Conservation (phyloP, 2,797 vertebrate genomes). For the Clarias laeviceps region DNA sequence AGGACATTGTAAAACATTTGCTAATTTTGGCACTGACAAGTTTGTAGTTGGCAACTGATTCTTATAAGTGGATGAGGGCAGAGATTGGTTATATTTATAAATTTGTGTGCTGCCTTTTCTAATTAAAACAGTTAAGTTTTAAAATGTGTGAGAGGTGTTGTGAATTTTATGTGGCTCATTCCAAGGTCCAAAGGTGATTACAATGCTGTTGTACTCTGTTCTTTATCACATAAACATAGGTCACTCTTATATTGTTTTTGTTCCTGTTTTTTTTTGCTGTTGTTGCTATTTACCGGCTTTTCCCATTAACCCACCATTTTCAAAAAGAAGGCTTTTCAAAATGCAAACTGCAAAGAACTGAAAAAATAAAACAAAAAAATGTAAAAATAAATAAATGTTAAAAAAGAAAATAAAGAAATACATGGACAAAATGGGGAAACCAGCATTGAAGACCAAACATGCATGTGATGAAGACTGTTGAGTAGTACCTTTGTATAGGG, state of each 20-base stretch:
- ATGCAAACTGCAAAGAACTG: neutral
- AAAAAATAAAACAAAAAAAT: neutral
- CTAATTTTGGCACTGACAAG: constrained; percentile 51
- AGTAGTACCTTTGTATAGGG: too few relatives aligned
- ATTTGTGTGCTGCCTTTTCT: constrained; percentile 41
- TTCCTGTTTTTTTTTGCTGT: neutral
- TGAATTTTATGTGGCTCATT: constrained; percentile 49
- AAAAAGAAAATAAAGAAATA: neutral
- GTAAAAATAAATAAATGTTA: neutral
- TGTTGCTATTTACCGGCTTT: neutral
- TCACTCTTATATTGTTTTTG: neutral
- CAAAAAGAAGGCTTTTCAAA: neutral
- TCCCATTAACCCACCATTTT: neutral
- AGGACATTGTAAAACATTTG: constrained; percentile 44
- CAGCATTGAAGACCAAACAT: too few relatives aligned
- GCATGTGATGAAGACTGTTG: too few relatives aligned
- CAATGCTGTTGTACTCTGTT: constrained; percentile 4
- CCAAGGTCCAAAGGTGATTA: constrained; percentile 23
- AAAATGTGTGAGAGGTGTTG: constrained; percentile 36
- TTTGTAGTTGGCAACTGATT: constrained; percentile 49
- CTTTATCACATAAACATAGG: neutral
- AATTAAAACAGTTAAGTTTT: constrained; percentile 45
- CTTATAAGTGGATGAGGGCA: constrained; percentile 35
- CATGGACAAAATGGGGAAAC: too few relatives aligned
- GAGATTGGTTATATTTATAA: constrained; percentile 31